Evolutionary conservation across 2,888 invertebrate species (phyloP).

Genomic region (Rambutsinella grinnellia): DNA sequence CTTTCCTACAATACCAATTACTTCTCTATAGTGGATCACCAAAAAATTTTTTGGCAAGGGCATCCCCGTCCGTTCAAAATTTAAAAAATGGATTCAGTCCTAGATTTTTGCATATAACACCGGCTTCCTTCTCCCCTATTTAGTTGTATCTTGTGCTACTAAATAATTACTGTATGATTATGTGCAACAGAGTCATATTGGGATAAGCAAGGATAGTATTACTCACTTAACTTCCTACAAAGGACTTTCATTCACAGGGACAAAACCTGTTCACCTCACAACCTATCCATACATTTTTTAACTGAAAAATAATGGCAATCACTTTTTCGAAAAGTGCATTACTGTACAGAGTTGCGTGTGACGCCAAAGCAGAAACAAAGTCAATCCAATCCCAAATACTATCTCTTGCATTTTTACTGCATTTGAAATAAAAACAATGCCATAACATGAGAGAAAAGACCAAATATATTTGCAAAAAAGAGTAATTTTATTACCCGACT

Average conservation of each 20-base stretch:
- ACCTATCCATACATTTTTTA: too few species aligned
- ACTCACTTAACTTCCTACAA: constrained; percentile 15
- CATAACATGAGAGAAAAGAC: neutral
- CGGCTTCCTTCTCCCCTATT: constrained; percentile 1
- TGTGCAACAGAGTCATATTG: neutral
- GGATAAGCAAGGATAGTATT: neutral
- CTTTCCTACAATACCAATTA: neutral
- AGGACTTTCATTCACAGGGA: constrained; percentile 13
- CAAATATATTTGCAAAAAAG: constrained; percentile 4
- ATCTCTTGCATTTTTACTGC: constrained; percentile 1
- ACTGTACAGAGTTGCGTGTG: too few species aligned
- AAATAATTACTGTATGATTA: constrained; percentile 42
- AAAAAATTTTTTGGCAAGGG: constrained; percentile 47
- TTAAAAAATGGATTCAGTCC: constrained; percentile 47
- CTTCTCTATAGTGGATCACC: constrained; percentile 33
- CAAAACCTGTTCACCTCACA: constrained; percentile 39
- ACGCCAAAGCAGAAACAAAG: too few species aligned
- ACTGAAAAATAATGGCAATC: too few species aligned
- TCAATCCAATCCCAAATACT: too few species aligned
- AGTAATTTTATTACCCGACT: constrained; percentile 17
- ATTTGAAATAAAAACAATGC: constrained; percentile 2
- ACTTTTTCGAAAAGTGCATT: too few species aligned
- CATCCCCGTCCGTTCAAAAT: constrained; percentile 16
- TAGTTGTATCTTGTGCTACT: constrained; percentile 39
- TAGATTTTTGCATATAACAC: constrained; percentile 45